Evolutionary conservation across 2,888 invertebrate species (phyloP).

Genomic region (Eristalis intricaria): DNA sequence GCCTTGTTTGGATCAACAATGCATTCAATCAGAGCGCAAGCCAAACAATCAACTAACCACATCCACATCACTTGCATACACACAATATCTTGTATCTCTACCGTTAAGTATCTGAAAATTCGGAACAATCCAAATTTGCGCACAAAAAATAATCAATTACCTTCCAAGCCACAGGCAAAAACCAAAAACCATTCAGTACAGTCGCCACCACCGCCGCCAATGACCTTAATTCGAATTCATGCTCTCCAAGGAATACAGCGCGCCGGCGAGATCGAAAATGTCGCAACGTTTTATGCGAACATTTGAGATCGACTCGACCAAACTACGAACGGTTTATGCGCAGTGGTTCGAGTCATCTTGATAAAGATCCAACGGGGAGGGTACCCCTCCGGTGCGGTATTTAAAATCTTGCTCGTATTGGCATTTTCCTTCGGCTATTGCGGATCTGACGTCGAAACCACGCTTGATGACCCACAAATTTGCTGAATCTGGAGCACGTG

Average conservation of each 20-base stretch:
- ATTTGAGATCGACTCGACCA: background rate
- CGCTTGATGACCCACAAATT: background rate
- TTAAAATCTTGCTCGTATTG: background rate
- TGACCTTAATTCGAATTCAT: constrained; percentile 66
- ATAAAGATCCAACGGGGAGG: background rate
- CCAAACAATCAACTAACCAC: background rate
- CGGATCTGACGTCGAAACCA: background rate
- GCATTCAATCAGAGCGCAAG: background rate
- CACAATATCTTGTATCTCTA: background rate
- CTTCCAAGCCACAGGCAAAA: constrained; percentile 13
- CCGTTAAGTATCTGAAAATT: constrained; percentile 17
- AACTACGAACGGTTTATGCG: background rate
- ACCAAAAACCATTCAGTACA: background rate
- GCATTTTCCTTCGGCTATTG: background rate
- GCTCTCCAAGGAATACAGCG: constrained; percentile 48
- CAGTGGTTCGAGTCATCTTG: background rate
- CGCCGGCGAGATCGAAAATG: constrained; percentile 47
- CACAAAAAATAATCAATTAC: constrained; percentile 44
- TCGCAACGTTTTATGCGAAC: constrained; percentile 57
- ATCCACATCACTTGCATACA: background rate
- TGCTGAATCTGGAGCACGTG: background rate
- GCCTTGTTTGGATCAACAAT: background rate
- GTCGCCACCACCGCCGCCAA: constrained; percentile 38
- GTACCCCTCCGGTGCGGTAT: background rate
- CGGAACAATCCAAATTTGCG: constrained; percentile 42